Evolutionary conservation across 1,140 invertebrate genomes (phyloP), one percentile per base, ranked within the genome.

Genomic region (Bombus fervidus): DNA sequence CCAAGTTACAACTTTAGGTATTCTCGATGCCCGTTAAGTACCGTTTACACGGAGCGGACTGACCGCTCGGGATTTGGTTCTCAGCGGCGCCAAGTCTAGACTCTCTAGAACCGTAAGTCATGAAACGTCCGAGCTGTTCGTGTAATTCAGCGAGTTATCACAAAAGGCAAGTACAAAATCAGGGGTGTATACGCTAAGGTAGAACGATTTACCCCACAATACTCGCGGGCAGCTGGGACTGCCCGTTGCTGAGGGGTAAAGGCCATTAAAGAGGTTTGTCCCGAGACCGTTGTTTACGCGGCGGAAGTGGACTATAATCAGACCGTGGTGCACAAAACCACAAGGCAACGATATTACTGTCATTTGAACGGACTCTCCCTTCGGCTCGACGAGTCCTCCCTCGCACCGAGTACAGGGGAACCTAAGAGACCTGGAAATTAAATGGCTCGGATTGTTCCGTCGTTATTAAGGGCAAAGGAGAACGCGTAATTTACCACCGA

Each of bases 251-350:
- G 57, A 72, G 90, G 92, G 92, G 88, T 93, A 90, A 90, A 91
- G 89, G 89, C 92, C 88, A 93, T 93, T 93, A 93, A 93, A 93
- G 87, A 92, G 91, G 90, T 86, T 90, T 89, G 85, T 88, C 83
- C 80, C 85, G 89, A 93, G 91, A 92, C 91, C 92, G 93, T 94
- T 94, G 93, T 94, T 94, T 93, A 93, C 91, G 93, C 88, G 92
- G 86, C 91, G 91, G 92, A 94, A 94, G 91, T 88, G 91, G 91
- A 86, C 94, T 94, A 93, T 94, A 94, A 94, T 94, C 93, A 94
- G 93, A 77, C 90, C 88, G 79, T 91, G 92, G 92, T 93, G 92
- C 86, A 93, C 92, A 93, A 94, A 94, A 94, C 93, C 93, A 80
- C 93, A 93, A 93, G 91, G 75, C 91, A 91, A 86, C 89, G 83